Conservation (phyloP, 2,113 vertebrate genomes). For the Myocastor coypus region DNA sequence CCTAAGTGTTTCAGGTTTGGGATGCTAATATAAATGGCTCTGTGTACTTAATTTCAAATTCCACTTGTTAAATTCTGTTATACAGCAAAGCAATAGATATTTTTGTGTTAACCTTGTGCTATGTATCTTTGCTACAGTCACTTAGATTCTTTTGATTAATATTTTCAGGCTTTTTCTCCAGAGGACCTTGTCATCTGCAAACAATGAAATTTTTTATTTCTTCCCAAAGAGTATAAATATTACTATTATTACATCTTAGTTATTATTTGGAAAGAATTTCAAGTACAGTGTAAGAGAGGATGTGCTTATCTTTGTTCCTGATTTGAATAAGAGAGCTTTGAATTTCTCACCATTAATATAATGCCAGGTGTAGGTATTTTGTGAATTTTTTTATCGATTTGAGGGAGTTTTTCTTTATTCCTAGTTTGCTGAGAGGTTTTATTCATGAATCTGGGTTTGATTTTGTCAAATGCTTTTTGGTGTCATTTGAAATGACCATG, state of each 20-base stretch:
- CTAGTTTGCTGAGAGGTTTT: neutral
- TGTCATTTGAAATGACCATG: neutral
- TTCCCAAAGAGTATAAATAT: neutral
- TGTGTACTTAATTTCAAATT: constrained; percentile 1
- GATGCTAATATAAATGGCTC: neutral
- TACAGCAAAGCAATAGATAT: neutral
- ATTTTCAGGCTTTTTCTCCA: neutral
- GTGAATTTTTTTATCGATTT: neutral
- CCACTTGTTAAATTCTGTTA: neutral
- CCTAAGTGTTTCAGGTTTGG: neutral
- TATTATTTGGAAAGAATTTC: neutral
- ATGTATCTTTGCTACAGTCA: neutral
- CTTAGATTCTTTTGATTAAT: neutral
- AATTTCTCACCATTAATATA: neutral
- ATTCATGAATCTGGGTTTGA: neutral
- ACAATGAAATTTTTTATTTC: neutral
- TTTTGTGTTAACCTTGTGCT: neutral
- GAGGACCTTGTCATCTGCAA: neutral
- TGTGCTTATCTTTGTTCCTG: neutral
- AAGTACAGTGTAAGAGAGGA: neutral
- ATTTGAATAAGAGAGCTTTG: neutral
- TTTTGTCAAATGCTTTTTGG: neutral
- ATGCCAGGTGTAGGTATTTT: neutral
- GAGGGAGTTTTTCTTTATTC: neutral
- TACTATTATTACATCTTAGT: neutral